Base-by-base conservation (phyloP, 2,113 vertebrate species). In the Hyla sarda region DNA sequence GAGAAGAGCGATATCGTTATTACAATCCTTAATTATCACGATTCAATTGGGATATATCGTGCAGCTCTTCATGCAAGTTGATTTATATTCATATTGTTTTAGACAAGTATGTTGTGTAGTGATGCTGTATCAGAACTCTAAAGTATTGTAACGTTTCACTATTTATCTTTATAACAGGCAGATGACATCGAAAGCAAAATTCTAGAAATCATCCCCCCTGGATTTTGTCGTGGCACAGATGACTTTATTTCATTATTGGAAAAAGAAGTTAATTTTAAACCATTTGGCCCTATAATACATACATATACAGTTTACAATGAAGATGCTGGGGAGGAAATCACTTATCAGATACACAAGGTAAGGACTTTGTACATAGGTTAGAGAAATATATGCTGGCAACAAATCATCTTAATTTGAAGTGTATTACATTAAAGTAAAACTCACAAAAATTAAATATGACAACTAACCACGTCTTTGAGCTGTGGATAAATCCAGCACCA, bases 151-250 rank as follows among this genome's bases (percentile, higher is more conserved):
- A 71, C 19, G 21, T 23, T 37, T 0, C 9, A 2, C 47, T 48
- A 17, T 76, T 50, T 19, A 19, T 54, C 16, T 28, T 52, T 30
- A 1, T 54, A 54, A 52, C 82, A 98, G 97, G 93, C 97, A 75
- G 98, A 99, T 85, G 96, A 99, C 88, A 92, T 98, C 10, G 97
- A 98, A 89, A 96, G 94, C 76, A 99, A 99, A 95, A 95, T 99
- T 89, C 93, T 96, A 91, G 96, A 96, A 91, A 96, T 98, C 83
- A 93, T 99, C 90, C 97, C 97, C 6, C 93, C 96, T 81, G 97
- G 97, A 54, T 99, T 98, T 96, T 96, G 95, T 89, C 93, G 93
- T 91, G 98, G 95, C 90, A 93, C 95, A 7, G 97, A 97, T 89
- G 97, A 99, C 93, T 99, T 99, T 92, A 92, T 97, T 87, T 95